Evolutionary conservation across 1,140 invertebrate genomes (phyloP).

Genomic region (Aphidius ervi): DNA sequence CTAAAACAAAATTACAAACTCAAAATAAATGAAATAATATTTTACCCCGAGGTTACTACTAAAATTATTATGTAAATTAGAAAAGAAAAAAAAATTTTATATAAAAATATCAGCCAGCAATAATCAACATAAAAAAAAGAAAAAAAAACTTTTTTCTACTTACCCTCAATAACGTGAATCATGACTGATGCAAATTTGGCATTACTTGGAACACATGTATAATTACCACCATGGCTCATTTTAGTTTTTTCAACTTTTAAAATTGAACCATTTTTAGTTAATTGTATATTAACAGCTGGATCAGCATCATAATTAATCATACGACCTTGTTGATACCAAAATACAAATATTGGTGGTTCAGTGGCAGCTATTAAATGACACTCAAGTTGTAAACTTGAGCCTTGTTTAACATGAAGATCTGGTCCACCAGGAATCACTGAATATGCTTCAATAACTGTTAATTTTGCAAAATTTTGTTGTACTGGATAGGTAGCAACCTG

Average conservation of each 20-base stretch:
- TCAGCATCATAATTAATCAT: slow-evolving; percentile 73
- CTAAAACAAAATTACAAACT: slow-evolving; percentile 40
- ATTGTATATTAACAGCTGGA: slow-evolving; percentile 48
- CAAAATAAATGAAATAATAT: slow-evolving; percentile 8
- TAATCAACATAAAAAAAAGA: background rate
- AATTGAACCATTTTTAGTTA: slow-evolving; percentile 53
- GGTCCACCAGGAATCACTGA: slow-evolving; percentile 72
- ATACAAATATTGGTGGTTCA: slow-evolving; percentile 72
- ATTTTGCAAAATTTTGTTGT: slow-evolving; percentile 41
- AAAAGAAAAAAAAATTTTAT: too few relatives aligned
- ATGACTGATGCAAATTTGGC: slow-evolving; percentile 64
- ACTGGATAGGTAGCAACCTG: slow-evolving; percentile 48
- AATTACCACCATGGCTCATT: slow-evolving; percentile 60
- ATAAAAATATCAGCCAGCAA: background rate
- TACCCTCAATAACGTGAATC: slow-evolving; percentile 64
- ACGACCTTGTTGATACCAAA: slow-evolving; percentile 72
- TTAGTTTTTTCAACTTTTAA: slow-evolving; percentile 57
- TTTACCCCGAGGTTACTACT: background rate
- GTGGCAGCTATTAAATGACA: slow-evolving; percentile 69
- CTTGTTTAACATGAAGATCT: slow-evolving; percentile 70
- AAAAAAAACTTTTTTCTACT: slow-evolving; percentile 21
- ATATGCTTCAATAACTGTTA: slow-evolving; percentile 61
- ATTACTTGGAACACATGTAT: slow-evolving; percentile 68
- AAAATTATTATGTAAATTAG: too few relatives aligned
- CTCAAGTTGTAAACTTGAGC: slow-evolving; percentile 66